Evolutionary conservation across 2,797 vertebrate species (phyloP), one percentile per base, ranked within the genome.

Genomic region (Crenichthys baileyi): DNA sequence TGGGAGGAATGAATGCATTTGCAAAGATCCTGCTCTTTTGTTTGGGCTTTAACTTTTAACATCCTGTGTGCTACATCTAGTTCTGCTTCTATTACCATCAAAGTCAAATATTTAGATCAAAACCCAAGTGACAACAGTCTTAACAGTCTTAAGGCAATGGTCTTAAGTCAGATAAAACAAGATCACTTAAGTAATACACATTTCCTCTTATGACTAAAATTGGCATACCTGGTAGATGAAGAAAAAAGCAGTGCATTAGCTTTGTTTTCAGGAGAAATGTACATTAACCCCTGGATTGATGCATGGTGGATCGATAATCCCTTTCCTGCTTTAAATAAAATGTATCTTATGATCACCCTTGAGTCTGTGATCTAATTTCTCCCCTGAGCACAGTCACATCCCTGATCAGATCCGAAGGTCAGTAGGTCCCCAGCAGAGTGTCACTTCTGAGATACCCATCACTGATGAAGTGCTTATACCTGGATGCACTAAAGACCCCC

Each of bases 401-500:
- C 7, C 50, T 20, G 0, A 12, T 70, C 60, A 55, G 39, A 73
- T 53, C 31, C 29, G 71, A 70, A 60, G 72, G 78, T 83, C 79
- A 48, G 60, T 55, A 65, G 77, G 55, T 72, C 68, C 41, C 76
- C 20, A 51, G 53, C 70, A 15, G 39, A 80, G 71, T 50, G 73
- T 41, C 50, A 72, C 36, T 75, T 72, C 31, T 9, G 12, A 48
- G 36, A 82, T 75, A 63, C 73, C 78, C 13, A 29, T 77, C 73
- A 75, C 48, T 74, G 76, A 88, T 81, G 71, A 83, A 89, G 74
- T 74, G 60, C 79, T 73, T 86, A 82, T 72, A 67, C 74, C 5
- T 22, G 80, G 77, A 39, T 63, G 77, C 80, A 89, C 87, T 81
- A 84, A 82, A 89, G 83, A 72, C 65, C 78, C 71, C 89, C 85